Base-by-base conservation (phyloP, 2,888 invertebrate genomes). In the Drosophila demipolita region DNA sequence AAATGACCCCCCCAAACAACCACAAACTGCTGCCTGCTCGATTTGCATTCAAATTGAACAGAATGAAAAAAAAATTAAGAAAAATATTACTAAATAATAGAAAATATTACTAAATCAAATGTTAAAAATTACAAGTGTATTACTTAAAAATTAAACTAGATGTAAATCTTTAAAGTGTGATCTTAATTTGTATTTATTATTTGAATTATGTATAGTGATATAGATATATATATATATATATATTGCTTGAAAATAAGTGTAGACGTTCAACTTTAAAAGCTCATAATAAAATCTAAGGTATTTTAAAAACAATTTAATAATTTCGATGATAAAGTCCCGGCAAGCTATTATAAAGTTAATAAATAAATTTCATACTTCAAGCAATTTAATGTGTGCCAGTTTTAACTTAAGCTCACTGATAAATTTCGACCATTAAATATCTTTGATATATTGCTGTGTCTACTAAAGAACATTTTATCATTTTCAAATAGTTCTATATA, bases 1-100 rank as follows among this genome's bases (percentile, higher is more conserved):
- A 73, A 38, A 42, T 71, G 73, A 81, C 73, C 66, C 5, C 26
- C 26, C 73, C 69, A n/a, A n/a, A n/a, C n/a, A n/a, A 1, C 23
- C 1, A 78, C 26, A 15, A 15, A 26, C 2, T 70, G 49, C 29
- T 26, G n/a, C 17, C 42, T 38, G 65, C 61, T 68, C 85, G 73
- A 87, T 87, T 87, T 87, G 85, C 87, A 89, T 82, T 79, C 70
- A 82, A 86, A 74, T 89, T 81, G 75, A 78, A 72, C 55, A 49
- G 40, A 26, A 17, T 29, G 36, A 64, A 23, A 17, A 4, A 8
- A 57, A 35, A 36, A 54, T n/a, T 9, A 32, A 17, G 26, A 26
- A 17, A 9, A 15, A n/a, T n/a, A n/a, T n/a, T n/a, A n/a, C n/a
- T n/a, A n/a, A 23, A 15, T 1, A 9, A 36, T n/a, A 26, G 11